Evolutionary conservation across 2,797 vertebrate genomes (phyloP).

Genomic region (Acridotheres tristis): DNA sequence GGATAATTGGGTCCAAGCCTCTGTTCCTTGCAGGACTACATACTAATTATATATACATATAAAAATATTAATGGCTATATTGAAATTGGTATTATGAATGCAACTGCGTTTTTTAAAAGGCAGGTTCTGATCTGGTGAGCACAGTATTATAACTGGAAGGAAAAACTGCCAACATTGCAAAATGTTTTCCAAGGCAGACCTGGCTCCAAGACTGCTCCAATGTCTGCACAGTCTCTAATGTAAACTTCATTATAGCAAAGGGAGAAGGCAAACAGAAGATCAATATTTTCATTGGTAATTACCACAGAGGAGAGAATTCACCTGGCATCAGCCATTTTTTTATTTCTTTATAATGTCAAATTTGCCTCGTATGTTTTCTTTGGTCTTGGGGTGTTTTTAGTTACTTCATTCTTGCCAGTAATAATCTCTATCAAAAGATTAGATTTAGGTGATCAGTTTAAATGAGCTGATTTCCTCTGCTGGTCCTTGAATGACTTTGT

Average conservation of each 20-base stretch:
- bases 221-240: neutral
- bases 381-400: neutral
- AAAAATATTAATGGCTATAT: neutral
- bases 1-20: neutral
- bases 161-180: neutral
- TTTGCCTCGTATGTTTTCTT: neutral
- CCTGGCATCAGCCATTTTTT: neutral
- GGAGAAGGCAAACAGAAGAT: neutral
- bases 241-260: neutral
- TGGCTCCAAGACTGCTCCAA: neutral
- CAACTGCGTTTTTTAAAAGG: neutral
- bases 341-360: neutral
- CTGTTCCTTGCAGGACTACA: neutral
- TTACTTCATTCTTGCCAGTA: neutral
- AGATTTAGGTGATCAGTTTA: neutral
- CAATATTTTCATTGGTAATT: neutral
- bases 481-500: neutral
- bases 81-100: neutral
- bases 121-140: neutral
- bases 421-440: neutral
- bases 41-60: neutral
- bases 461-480: neutral
- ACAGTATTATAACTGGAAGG: neutral
- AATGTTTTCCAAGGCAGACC: neutral
- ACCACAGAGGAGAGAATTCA: neutral